phyloP scores from a whole-genome alignment of 2,888 invertebrate genomes.

The Acanthosepion pharaonis region DNA sequence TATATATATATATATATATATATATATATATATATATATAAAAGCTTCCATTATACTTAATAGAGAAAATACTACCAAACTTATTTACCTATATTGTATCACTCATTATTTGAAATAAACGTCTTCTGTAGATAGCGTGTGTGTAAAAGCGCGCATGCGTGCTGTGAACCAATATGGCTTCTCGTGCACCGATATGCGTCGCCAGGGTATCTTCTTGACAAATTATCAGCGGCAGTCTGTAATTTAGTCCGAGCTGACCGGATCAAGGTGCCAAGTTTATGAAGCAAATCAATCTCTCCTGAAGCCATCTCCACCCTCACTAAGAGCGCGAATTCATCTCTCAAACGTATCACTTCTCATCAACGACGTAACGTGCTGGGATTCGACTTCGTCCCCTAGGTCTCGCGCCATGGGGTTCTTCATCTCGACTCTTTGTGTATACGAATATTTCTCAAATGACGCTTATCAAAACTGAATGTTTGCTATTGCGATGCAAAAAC shows the following conservation, averaged over 20 bases:
- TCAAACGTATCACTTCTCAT: not conserved
- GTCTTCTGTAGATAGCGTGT: not conserved
- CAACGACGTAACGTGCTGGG: not conserved
- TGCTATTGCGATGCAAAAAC: no score
- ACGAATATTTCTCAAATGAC: no score
- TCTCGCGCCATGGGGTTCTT: not conserved
- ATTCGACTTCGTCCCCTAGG: not conserved
- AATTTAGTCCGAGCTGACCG: not conserved
- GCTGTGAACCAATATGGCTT: not conserved
- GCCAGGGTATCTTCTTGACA: not conserved
- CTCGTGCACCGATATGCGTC: not conserved
- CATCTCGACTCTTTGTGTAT: not conserved
- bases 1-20: no score
- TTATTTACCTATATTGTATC: not conserved
- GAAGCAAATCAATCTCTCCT: not conserved
- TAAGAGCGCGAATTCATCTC: not conserved
- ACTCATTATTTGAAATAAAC: not conserved
- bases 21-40: not conserved
- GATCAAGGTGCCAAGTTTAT: not conserved
- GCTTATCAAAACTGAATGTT: no score
- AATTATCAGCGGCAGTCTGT: not conserved
- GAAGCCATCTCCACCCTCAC: not conserved
- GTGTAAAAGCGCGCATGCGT: not conserved
- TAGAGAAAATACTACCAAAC: not conserved
- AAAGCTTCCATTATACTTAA: not conserved